Evolutionary conservation across 1,140 invertebrate species (phyloP), one percentile per base, ranked within the genome.

Genomic region (Drosophila asahinai): DNA sequence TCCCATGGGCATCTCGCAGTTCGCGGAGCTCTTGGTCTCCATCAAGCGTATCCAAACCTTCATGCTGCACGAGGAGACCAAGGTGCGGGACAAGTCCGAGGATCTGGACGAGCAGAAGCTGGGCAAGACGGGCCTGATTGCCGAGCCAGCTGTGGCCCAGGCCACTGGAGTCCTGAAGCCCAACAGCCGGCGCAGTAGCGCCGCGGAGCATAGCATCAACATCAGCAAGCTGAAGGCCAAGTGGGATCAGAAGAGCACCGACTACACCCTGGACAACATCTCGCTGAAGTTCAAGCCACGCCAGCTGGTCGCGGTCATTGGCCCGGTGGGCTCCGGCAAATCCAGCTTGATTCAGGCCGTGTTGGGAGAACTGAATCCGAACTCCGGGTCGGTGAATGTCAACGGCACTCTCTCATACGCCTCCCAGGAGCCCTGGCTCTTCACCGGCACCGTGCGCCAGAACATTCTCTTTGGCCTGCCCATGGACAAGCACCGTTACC

Each of bases 401-500:
- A 94, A 95, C 48, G 98, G 98, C 17, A 95, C 94, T 42, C 93
- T 99, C 7, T 96, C 97, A 1, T 99, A 98, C 93, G 96, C 97
- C 14, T 96, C 97, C n/a, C 98, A 99, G 93, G 97, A 98, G 81
- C 96, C 98, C 0, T 99, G 98, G 98, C 94, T 99, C 0, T 97
- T 97, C 91, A 93, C 95, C 66, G 96, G 96, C 54, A 95, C 95
- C 48, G 95, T 97, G 5, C 94, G 96, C 42, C 97, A 98, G 86
- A 99, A 99, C 93, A 98, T 99, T 55, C 84, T 98, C 0, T 99
- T 99, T 93, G 98, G 98, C 0, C 94, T 95, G 65, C 92, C 94
- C 36, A 96, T 96, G 94, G 94, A 97, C 83, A 94, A 95, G 71
- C 94, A 95, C 48, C 95, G 96, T 17, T 98, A 98, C 93, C 95